Percentiles rank a stretch among this genome's conserved stretches.
These are phyloP conservation scores for Nesidiocoris tenuis DNA, from an alignment of 2,888 invertebrate species.

Conservation along the genomic window DNA sequence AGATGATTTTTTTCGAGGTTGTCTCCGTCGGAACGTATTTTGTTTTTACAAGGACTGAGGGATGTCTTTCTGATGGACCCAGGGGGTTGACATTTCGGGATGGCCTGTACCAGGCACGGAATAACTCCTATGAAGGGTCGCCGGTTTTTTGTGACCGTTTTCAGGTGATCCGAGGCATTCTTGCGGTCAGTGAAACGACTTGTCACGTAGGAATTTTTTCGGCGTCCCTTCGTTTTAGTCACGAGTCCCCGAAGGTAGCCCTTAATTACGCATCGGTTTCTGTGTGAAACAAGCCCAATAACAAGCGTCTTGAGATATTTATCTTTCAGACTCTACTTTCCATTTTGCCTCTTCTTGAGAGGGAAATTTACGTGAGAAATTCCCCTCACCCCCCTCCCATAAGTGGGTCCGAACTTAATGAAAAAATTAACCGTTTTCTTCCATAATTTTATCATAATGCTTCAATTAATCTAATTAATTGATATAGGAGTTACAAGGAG, in stretches of 20 bases:
- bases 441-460: not conserved
- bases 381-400: not conserved
- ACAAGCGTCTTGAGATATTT: not conserved
- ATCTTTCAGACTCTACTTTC: not conserved
- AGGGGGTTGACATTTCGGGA: conserved; percentile 25
- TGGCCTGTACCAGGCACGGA: not conserved
- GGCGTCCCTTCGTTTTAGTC: not conserved
- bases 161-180: not conserved
- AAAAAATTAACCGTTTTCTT: not conserved
- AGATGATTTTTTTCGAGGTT: not conserved
- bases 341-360: not conserved
- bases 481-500: not conserved
- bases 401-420: not conserved
- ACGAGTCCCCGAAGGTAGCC: not conserved
- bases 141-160: not conserved
- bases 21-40: conserved; percentile 18
- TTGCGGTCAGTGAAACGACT: not conserved
- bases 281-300: conserved; percentile 10
- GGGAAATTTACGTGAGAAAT: conserved; percentile 25
- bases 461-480: not conserved
- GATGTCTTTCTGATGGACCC: not conserved
- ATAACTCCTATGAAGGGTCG: not conserved
- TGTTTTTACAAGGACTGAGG: conserved; percentile 28
- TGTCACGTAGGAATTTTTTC: not conserved
- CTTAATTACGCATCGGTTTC: conserved; percentile 22